Percentiles rank a stretch among this genome's conserved stretches.
Evolutionary conservation across 2,113 vertebrate species (phyloP).

Genomic region (Pygoscelis adeliae): DNA sequence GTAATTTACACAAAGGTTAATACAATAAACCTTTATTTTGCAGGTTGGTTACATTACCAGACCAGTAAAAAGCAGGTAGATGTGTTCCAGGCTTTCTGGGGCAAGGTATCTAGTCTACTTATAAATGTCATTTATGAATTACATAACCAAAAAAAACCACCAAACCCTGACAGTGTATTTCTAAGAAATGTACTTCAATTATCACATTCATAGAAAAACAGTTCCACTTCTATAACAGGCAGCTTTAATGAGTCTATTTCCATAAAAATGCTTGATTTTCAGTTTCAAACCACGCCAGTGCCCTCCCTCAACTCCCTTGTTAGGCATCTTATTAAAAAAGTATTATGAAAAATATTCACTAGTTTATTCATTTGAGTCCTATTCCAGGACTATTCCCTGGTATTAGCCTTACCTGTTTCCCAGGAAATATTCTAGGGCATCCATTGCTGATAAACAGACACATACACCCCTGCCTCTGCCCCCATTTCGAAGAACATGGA

Average conservation of each 20-base stretch:
- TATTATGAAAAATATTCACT: neutral
- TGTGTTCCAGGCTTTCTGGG: neutral
- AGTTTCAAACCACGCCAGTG: constrained; percentile 6
- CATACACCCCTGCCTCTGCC: neutral
- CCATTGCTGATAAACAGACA: neutral
- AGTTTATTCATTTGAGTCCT: neutral
- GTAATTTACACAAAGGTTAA: neutral
- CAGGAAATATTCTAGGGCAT: neutral
- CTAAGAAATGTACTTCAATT: neutral
- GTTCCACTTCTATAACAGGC: neutral
- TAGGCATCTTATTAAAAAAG: constrained; percentile 22
- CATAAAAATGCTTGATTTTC: constrained; percentile 39
- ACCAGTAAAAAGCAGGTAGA: neutral
- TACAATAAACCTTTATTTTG: neutral
- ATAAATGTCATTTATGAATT: neutral
- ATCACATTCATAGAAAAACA: neutral
- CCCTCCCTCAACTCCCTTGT: neutral
- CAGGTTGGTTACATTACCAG: neutral
- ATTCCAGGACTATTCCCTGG: neutral
- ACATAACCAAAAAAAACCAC: neutral
- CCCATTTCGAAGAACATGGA: neutral
- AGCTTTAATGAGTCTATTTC: constrained; percentile 40
- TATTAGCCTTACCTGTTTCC: neutral
- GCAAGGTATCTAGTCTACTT: neutral
- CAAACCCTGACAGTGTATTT: neutral